These are phyloP conservation scores for Brachypodius melanocephalos DNA, from an alignment of 2,113 vertebrate species.

Conservation along the genomic window DNA sequence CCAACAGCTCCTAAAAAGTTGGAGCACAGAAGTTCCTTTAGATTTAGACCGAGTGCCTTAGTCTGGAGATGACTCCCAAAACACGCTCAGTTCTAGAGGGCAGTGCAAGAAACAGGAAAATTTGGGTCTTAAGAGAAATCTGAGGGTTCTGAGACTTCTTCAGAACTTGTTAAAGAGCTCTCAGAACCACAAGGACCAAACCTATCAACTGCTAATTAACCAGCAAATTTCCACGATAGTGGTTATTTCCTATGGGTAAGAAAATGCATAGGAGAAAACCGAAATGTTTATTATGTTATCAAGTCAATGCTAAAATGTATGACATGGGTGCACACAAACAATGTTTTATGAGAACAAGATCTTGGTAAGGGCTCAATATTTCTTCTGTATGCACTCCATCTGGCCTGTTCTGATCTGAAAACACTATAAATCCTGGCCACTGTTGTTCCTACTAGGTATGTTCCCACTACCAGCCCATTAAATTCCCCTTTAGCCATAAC, in stretches of 20 bases:
- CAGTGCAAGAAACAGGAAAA: not conserved
- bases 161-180: not conserved
- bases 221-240: not conserved
- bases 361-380: not conserved
- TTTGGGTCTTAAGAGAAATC: not conserved
- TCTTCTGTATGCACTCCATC: not conserved
- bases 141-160: not conserved
- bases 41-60: too few species aligned
- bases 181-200: not conserved
- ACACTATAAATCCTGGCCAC: not conserved
- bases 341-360: not conserved
- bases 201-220: not conserved
- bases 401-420: not conserved
- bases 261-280: not conserved
- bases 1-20: not conserved
- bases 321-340: not conserved
- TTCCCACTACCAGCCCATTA: not conserved
- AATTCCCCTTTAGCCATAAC: not conserved
- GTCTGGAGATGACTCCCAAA: not conserved
- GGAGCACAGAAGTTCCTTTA: not conserved
- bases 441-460: not conserved
- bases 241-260: not conserved
- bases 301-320: not conserved
- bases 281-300: not conserved
- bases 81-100: not conserved